Evolutionary conservation across 2,797 vertebrate species (phyloP), one percentile per base, ranked within the genome.

Genomic region (Sebastes vulpes): DNA sequence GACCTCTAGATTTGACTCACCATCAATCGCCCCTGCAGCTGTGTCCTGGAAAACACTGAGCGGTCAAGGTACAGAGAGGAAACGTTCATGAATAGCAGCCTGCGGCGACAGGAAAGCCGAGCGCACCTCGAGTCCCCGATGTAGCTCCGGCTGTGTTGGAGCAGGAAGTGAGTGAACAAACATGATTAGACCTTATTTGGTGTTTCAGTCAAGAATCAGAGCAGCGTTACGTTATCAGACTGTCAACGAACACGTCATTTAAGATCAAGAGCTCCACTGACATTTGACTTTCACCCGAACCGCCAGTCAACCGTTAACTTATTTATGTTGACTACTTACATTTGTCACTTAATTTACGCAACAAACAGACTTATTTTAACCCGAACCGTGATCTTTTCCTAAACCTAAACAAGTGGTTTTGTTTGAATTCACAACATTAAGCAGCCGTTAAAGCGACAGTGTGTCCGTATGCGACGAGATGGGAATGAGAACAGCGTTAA

Each of bases 21-120:
- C 53, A 69, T 90, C 75, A 80, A 42, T 74, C 25, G 64, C 0
- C 46, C 77, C 83, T 48, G 90, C 95, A 96, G 95, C 94, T 96
- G 95, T 93, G 86, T 95, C 95, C 94, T 93, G 85, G 60, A 35
- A 83, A 83, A 87, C 81, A 74, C 35, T 1, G 35, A 78, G 64
- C 8, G 58, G 76, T 84, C 74, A 66, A 83, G 85, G 85, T 70
- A 32, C 59, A 60, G 75, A 20, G 74, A 89, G 94, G 95, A 96
- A 96, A 69, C 14, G 29, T 14, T 84, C 68, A 71, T 93, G 94
- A 96, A 96, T 95, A 82, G 93, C 50, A 50, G 71, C 77, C 11
- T 9, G 75, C 35, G 67, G 80, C 68, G 88, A 94, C 92, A 91
- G 93, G 92, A 95, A 94, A 82, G 50, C 77, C 0, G 65, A 9